Conservation (phyloP, 1,140 invertebrate genomes). For the Callitettix versicolor region DNA sequence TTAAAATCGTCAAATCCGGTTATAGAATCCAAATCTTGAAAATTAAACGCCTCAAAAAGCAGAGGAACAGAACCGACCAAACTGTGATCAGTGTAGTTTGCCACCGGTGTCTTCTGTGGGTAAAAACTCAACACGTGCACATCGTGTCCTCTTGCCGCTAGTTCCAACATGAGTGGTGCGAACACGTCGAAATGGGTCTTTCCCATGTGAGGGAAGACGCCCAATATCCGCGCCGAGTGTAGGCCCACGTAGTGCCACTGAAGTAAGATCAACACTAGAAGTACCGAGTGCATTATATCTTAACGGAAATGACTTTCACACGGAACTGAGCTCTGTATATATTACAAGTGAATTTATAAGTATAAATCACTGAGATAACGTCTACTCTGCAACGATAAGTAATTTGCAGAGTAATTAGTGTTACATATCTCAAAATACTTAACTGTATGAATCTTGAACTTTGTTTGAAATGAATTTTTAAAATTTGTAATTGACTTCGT, state of each 20-base stretch:
- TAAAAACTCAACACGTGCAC: conserved; percentile 33
- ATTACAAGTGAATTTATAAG: too few relatives aligned
- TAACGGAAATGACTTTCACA: too few relatives aligned
- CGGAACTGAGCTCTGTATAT: too few relatives aligned
- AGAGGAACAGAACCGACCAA: conserved; percentile 11
- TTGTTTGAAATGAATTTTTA: too few relatives aligned
- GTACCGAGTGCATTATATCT: too few relatives aligned
- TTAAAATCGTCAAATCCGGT: neutral
- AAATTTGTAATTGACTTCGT: too few relatives aligned
- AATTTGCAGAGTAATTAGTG: too few relatives aligned
- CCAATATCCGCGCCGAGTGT: conserved; percentile 24
- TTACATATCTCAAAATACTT: too few relatives aligned
- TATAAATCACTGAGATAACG: too few relatives aligned
- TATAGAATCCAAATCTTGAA: neutral
- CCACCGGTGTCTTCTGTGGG: conserved; percentile 33
- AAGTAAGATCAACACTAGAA: too few relatives aligned
- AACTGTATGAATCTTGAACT: too few relatives aligned
- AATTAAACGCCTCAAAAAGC: neutral
- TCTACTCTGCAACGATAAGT: too few relatives aligned
- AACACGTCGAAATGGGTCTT: conserved; percentile 32
- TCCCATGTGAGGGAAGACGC: conserved; percentile 27
- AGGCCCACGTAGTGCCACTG: neutral
- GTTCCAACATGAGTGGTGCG: conserved; percentile 26
- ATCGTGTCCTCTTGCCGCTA: conserved; percentile 29
- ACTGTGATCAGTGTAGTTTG: conserved; percentile 40